A percentile compares a stretch with the other conserved stretches of the same genome.
These are phyloP conservation scores for Hiodon tergisus DNA, from an alignment of 2,113 vertebrate genomes.

Conservation along the genomic window DNA sequence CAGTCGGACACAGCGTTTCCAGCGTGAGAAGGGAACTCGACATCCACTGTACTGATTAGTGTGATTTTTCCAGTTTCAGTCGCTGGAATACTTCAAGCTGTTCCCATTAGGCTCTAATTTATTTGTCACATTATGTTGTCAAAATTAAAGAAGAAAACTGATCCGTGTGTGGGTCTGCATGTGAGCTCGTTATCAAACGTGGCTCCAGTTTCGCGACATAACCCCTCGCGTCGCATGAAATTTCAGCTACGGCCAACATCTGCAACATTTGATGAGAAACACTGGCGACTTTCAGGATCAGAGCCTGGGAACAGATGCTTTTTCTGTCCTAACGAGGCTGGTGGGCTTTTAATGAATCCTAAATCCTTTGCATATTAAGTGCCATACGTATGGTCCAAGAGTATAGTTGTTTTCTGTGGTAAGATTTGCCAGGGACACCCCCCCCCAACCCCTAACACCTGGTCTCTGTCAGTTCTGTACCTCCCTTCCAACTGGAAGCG, in stretches of 20 bases:
- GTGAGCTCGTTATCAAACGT: too few relatives aligned
- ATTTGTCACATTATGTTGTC: not conserved
- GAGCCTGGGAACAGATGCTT: conserved; percentile 65
- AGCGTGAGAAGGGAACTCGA: too few relatives aligned
- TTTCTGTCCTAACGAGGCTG: conserved; percentile 52
- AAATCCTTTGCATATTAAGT: conserved; percentile 66
- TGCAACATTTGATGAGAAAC: conserved; percentile 64
- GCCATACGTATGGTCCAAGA: conserved; percentile 65
- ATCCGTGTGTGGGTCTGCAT: too few relatives aligned
- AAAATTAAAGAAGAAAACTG: not conserved
- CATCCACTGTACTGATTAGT: too few relatives aligned
- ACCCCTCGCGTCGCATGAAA: conserved; percentile 18
- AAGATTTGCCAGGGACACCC: conserved; percentile 29
- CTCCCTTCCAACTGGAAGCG: conserved; percentile 42
- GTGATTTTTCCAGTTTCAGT: too few relatives aligned
- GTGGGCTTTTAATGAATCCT: conserved; percentile 62
- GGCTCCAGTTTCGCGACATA: not conserved
- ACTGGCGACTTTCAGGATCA: conserved; percentile 59
- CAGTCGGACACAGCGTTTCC: too few relatives aligned
- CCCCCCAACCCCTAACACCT: conserved; percentile 55
- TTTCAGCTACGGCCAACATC: conserved; percentile 50
- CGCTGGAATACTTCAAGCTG: too few relatives aligned
- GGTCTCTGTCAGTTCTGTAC: conserved; percentile 51
- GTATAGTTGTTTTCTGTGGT: conserved; percentile 51
- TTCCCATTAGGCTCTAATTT: not conserved